A percentile compares a stretch with the other conserved stretches of the same genome.
These are phyloP conservation scores for Zaprionus inermis DNA, from an alignment of 1,140 invertebrate genomes.

Conservation along the genomic window DNA sequence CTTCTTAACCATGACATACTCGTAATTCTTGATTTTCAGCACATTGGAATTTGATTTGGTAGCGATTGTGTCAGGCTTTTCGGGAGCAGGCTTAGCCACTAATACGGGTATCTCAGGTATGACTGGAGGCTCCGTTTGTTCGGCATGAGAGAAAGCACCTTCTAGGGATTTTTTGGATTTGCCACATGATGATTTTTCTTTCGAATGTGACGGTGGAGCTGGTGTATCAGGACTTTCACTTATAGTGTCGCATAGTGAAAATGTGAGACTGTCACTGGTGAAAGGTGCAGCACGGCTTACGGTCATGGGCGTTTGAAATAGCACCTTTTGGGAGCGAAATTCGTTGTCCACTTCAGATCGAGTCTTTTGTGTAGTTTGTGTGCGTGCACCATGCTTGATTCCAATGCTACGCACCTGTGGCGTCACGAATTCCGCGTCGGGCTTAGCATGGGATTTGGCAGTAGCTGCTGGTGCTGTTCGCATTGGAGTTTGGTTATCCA, in stretches of 20 bases:
- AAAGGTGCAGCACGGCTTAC: conserved; percentile 65
- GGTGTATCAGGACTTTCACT: conserved; percentile 64
- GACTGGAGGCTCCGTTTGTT: conserved; percentile 5
- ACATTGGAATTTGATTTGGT: conserved; percentile 34
- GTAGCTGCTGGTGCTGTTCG: conserved; percentile 24
- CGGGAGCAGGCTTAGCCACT: not conserved
- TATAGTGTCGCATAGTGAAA: conserved; percentile 79
- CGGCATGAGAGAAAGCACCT: conserved; percentile 51
- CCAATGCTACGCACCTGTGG: conserved; percentile 66
- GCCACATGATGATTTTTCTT: conserved; percentile 4
- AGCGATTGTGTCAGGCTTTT: conserved; percentile 9
- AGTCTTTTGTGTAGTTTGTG: conserved; percentile 47
- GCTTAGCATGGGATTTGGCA: conserved; percentile 34
- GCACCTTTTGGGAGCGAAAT: conserved; percentile 79
- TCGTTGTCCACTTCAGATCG: conserved; percentile 59
- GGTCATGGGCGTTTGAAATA: conserved; percentile 81
- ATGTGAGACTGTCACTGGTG: conserved; percentile 64
- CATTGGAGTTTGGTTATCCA: conserved; percentile 56
- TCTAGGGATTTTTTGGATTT: conserved; percentile 74
- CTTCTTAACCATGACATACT: conserved; percentile 74
- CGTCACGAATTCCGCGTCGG: conserved; percentile 68
- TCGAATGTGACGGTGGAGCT: conserved; percentile 18
- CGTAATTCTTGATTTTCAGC: conserved; percentile 68
- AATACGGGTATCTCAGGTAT: conserved; percentile 1
- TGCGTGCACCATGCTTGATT: conserved; percentile 23